Base-by-base conservation (phyloP, 2,888 invertebrate genomes). In the Amiota mariae region DNA sequence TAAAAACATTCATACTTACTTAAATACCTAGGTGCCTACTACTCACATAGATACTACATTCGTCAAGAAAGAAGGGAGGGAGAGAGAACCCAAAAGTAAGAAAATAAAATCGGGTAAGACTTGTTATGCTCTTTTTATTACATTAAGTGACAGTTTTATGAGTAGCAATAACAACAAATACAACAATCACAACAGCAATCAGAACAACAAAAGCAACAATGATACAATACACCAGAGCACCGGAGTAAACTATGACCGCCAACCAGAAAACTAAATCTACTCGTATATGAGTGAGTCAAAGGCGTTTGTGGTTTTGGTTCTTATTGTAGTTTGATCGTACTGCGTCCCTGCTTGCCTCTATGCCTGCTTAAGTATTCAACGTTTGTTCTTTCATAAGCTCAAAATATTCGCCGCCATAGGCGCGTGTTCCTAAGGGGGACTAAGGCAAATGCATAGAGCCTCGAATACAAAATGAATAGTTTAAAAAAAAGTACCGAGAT, bases 81-180 rank as follows among this genome's bases (percentile, higher is more conserved):
- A 63, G 12, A 36, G 36, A 6, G 36, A 68, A 24, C 24, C 15
- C 20, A 59, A 77, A 78, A 72, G 74, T 76, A 77, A 78, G 73
- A 61, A 83, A 80, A 77, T 80, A 76, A 78, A 80, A 79, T 80
- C 77, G 75, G 72, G 72, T 73, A 74, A 79, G 74, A 73, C 72
- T 77, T 76, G 67, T 76, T 77, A 72, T 79, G 76, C 72, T 66
- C 73, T 74, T 76, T 72, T 74, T 74, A 74, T 77, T 73, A 76
- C 74, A 68, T 81, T 74, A 76, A 76, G 76, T 81, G 77, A 85
- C 83, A 82, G 76, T 80, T 79, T 79, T 76, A 77, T 71, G 74
- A 81, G 77, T 71, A 70, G 72, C 56, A 72, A 72, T 66, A 66
- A 57, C 54, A 70, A 59, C 72, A 74, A 64, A 68, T 61, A 59